Evolutionary conservation across 2,113 vertebrate species (phyloP).

Genomic region (Sylvietta virens): DNA sequence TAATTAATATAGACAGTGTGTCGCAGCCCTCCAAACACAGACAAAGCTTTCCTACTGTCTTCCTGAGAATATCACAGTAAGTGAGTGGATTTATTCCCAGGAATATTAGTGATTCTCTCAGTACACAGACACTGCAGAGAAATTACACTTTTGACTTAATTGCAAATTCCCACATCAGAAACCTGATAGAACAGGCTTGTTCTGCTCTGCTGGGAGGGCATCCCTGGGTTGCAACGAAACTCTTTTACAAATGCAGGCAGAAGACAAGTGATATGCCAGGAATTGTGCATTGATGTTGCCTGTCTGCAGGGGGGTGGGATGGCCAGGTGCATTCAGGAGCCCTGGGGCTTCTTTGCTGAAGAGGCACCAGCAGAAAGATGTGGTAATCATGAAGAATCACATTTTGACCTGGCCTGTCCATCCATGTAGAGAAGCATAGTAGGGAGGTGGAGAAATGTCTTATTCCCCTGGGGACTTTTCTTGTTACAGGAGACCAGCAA

Average conservation of each 20-base stretch:
- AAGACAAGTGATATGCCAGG: background rate
- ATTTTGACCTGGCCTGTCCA: background rate
- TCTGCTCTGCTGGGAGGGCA: background rate
- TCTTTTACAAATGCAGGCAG: background rate
- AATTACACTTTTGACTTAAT: background rate
- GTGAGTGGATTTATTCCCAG: background rate
- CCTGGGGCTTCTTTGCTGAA: background rate
- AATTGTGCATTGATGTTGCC: fast-evolving
- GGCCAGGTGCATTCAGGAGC: background rate
- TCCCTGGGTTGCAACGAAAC: background rate
- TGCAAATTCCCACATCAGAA: background rate
- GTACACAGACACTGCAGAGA: background rate
- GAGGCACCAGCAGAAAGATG: background rate
- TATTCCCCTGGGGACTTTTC: background rate
- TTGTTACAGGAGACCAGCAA: background rate
- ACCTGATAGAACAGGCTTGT: background rate
- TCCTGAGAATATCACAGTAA: background rate
- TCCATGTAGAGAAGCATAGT: background rate
- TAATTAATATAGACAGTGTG: background rate
- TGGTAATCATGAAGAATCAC: background rate
- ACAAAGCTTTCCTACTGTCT: background rate
- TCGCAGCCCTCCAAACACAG: background rate
- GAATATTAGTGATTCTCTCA: background rate
- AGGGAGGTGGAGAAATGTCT: background rate
- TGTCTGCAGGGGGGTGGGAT: background rate